phyloP scores from a whole-genome alignment of 2,113 vertebrate species.

The Asarcornis scutulata region DNA sequence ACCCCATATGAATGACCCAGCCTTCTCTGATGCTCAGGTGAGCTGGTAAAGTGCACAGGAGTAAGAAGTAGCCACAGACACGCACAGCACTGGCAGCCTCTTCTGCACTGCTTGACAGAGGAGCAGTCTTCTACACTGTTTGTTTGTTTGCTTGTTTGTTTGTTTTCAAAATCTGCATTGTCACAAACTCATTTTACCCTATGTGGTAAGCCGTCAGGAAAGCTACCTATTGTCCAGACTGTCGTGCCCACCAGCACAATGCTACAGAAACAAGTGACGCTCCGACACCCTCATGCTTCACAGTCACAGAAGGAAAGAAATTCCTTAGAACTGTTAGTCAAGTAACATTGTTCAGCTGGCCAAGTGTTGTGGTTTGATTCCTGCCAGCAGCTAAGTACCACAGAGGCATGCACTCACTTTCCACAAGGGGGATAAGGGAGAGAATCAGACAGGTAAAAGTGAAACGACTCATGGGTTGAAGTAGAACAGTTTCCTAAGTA shows the following conservation, averaged over 20 bases:
- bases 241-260: not conserved
- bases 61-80: not conserved
- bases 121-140: no score
- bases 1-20: conserved; percentile 67
- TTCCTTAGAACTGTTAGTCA: not conserved
- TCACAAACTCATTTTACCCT: not conserved
- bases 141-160: not conserved
- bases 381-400: not conserved
- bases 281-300: not conserved
- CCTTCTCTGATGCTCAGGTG: conserved; percentile 42
- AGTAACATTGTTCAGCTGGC: not conserved
- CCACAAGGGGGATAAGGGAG: not conserved
- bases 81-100: not conserved
- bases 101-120: not conserved
- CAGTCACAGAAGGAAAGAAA: not conserved
- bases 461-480: not conserved
- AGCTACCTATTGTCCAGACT: not conserved
- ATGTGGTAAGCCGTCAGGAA: not conserved
- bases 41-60: not conserved
- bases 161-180: not conserved
- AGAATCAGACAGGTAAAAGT: not conserved
- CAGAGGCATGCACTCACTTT: not conserved
- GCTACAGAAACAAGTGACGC: not conserved
- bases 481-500: not conserved
- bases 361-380: not conserved